phyloP scores from a whole-genome alignment of 2,888 invertebrate species.

The Hartigia nigra region DNA sequence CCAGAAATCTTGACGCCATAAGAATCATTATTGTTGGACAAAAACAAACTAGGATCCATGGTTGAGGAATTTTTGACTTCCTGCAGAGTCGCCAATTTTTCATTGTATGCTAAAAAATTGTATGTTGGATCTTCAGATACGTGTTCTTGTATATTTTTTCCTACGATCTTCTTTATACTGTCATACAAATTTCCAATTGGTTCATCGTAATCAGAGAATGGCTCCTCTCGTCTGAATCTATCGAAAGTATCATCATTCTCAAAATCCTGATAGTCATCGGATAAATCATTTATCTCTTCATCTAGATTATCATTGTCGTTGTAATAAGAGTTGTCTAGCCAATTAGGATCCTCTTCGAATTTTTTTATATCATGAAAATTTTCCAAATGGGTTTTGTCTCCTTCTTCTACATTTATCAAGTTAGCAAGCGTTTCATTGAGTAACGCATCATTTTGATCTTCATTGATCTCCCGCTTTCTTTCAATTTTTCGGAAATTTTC shows the following conservation, averaged over 20 bases:
- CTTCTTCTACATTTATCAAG: background rate
- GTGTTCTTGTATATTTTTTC: conserved; percentile 11
- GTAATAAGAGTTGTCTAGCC: conserved; percentile 5
- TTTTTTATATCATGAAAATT: conserved; percentile 1
- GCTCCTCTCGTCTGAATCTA: background rate
- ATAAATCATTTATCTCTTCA: background rate
- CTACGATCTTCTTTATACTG: conserved; percentile 24
- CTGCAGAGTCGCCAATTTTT: background rate
- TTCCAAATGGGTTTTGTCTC: background rate
- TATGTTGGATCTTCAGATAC: background rate
- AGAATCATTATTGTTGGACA: background rate
- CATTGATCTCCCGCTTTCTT: background rate
- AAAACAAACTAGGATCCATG: background rate
- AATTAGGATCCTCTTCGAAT: background rate
- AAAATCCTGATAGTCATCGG: background rate
- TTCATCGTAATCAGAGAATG: background rate
- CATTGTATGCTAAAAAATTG: background rate
- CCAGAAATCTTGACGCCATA: background rate
- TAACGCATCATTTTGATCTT: background rate
- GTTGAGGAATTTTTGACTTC: background rate
- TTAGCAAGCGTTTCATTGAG: background rate
- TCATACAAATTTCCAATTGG: conserved; percentile 22
- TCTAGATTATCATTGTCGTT: background rate
- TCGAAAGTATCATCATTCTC: conserved; percentile 2
- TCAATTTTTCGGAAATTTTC: background rate